A percentile compares a stretch with the other conserved stretches of the same genome.
These are phyloP conservation scores for Willisornis vidua DNA, from an alignment of 2,113 vertebrate genomes.

Conservation along the genomic window DNA sequence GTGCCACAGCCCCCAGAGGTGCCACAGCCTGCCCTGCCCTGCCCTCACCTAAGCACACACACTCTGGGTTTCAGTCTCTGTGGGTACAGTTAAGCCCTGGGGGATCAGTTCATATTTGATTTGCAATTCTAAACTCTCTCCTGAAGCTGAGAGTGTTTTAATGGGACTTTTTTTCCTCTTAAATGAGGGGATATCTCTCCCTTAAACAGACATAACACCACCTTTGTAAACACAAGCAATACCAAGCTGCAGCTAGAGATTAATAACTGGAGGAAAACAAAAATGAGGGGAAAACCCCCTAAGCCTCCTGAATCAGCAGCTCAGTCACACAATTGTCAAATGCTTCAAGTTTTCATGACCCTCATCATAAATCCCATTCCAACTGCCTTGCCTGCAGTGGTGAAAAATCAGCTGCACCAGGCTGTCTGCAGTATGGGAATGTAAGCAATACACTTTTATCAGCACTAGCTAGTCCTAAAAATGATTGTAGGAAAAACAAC, in stretches of 20 bases:
- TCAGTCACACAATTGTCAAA: not conserved
- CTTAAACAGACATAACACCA: not conserved
- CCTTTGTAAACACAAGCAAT: not conserved
- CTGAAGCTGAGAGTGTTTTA: not conserved
- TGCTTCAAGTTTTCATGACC: not conserved
- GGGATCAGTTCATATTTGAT: not conserved
- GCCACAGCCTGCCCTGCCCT: not conserved
- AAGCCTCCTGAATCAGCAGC: not conserved
- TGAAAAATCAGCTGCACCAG: not conserved
- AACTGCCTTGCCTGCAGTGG: not conserved
- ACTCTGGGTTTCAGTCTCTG: fast-evolving
- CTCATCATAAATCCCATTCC: not conserved
- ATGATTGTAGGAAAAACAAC: not conserved
- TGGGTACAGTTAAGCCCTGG: not conserved
- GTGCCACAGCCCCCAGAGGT: not conserved
- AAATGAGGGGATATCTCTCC: not conserved
- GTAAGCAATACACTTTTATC: fast-evolving
- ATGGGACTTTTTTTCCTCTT: not conserved
- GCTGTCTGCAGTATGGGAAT: fast-evolving
- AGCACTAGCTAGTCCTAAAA: not conserved
- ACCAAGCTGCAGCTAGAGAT: not conserved
- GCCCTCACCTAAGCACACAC: not conserved
- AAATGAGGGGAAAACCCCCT: not conserved
- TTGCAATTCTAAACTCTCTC: not conserved
- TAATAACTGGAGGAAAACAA: not conserved